Evolutionary conservation across 2,113 vertebrate species (phyloP), one percentile per base, ranked within the genome.

Genomic region (Saguinus imperator): DNA sequence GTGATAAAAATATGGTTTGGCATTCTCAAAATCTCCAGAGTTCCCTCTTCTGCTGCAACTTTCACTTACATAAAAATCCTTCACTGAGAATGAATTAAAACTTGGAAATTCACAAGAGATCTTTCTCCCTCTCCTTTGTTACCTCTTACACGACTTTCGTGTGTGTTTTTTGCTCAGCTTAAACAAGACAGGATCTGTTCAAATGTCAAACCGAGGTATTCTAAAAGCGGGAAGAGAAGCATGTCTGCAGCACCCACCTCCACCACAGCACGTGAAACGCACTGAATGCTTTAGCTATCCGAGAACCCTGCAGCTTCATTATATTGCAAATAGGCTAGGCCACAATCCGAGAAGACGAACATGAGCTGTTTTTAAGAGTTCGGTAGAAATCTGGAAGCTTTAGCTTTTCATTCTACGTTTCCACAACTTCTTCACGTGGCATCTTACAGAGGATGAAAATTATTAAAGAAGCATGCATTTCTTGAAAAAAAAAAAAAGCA

Each of bases 21-120:
- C 91, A 95, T 96, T 92, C 43, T 97, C 79, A 45, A 94, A 73
- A 61, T 40, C 68, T 82, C 73, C 83, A 52, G 48, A 48, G 29
- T 50, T 92, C 75, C 58, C 37, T 83, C 79, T 93, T 77, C 94
- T 35, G 87, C 70, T 52, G 61, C 45, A 72, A 76, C 52, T 80
- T 80, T 77, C 40, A 89, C 52, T 14, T 25, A 48, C 55, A 70
- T 37, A 76, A 81, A 96, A 93, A 83, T 40, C 43, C 68, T 48
- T 27, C 3, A 14, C 11, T 13, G 88, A 66, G 79, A 61, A 64
- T 18, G 68, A 92, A 85, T 72, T 6, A 10, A 94, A 43, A 70
- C 21, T 43, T 21, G 89, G 72, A 85, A 94, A 75, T 52, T 23
- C 58, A 87, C 50, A 1, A 0, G 9, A 1, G 61, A 64, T 40